Evolutionary conservation across 2,888 invertebrate species (phyloP).

Genomic region (Hermaeophaga mercurialis): DNA sequence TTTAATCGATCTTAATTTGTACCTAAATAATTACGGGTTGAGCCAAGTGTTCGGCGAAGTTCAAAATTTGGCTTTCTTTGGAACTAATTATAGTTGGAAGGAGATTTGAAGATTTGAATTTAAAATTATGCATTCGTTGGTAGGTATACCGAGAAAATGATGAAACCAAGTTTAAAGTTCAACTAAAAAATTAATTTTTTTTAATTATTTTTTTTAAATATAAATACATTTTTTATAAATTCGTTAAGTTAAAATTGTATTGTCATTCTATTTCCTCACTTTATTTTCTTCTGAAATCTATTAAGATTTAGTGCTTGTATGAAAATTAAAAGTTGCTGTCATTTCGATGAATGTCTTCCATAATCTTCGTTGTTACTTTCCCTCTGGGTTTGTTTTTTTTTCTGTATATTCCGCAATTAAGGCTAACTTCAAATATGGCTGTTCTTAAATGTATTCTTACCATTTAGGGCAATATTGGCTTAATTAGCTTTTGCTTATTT

Average conservation of each 20-base stretch:
- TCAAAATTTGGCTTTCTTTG: not conserved
- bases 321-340: too few species aligned
- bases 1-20: conserved; percentile 31
- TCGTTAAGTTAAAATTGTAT: too few species aligned
- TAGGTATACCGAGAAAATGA: too few species aligned
- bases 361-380: not conserved
- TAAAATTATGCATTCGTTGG: too few species aligned
- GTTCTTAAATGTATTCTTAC: conserved; percentile 22
- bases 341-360: not conserved
- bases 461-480: conserved; percentile 27
- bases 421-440: conserved; percentile 4
- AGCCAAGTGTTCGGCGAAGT: not conserved
- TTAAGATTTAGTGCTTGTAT: too few species aligned
- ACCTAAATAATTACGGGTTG: conserved; percentile 11
- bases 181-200: too few species aligned
- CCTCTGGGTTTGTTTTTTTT: not conserved
- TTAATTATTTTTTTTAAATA: too few species aligned
- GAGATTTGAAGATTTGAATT: too few species aligned
- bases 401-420: not conserved
- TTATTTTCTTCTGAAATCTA: too few species aligned
- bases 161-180: too few species aligned
- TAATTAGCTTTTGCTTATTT: conserved; percentile 17
- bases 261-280: too few species aligned
- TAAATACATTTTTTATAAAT: too few species aligned
- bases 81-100: not conserved